Conservation (phyloP, 2,797 vertebrate genomes). For the Sebastes matsubarae region DNA sequence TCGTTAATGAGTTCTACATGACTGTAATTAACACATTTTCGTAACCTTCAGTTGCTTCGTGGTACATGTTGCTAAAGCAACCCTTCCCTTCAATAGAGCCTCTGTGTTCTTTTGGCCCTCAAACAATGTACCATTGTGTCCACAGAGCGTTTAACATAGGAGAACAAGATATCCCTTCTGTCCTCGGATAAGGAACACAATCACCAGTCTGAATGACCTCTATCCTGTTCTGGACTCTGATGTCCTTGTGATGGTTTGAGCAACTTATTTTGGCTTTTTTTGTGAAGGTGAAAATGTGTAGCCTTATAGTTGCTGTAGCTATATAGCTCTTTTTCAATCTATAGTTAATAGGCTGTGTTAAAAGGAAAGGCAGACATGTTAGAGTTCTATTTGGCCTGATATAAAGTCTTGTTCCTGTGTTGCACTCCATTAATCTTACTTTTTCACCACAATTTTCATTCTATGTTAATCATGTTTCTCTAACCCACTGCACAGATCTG, state of each 20-base stretch:
- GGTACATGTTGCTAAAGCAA: slow-evolving; percentile 11
- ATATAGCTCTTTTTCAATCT: not conserved
- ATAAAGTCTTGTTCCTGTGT: not conserved
- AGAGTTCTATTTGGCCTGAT: not conserved
- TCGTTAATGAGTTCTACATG: not conserved
- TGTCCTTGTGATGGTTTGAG: slow-evolving; percentile 8
- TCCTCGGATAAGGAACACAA: slow-evolving; percentile 13
- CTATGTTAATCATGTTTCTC: not conserved
- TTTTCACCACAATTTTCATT: not conserved
- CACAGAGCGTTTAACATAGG: not conserved
- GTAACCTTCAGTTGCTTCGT: not conserved
- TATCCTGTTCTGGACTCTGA: not conserved
- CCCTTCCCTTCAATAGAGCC: slow-evolving; percentile 22
- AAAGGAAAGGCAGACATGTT: slow-evolving; percentile 3
- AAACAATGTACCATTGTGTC: slow-evolving; percentile 45
- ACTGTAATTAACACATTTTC: slow-evolving; percentile 1
- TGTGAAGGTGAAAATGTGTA: not conserved
- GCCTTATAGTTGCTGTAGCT: not conserved
- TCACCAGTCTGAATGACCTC: not conserved
- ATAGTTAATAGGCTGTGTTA: not conserved
- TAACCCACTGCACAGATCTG: slow-evolving; percentile 6
- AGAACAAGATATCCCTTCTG: slow-evolving; percentile 32
- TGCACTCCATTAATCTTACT: not conserved
- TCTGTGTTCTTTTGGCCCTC: slow-evolving; percentile 24
- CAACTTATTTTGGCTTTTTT: not conserved